Evolutionary conservation across 2,888 invertebrate species (phyloP), one percentile per base, ranked within the genome.

Genomic region (Lasioglossum leucozonium): DNA sequence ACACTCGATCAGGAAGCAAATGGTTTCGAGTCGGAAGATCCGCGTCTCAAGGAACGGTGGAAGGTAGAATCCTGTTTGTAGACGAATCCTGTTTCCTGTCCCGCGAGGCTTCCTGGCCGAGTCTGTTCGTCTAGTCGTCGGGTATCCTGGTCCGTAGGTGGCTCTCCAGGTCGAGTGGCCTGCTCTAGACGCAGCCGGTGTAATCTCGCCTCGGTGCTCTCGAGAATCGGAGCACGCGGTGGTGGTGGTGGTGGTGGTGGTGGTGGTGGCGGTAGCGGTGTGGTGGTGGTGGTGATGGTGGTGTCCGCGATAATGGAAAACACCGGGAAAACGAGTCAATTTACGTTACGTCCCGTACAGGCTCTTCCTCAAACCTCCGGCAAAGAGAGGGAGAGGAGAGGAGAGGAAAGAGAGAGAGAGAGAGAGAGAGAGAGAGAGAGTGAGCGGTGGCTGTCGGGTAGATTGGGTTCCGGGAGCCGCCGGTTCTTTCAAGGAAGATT

Each of bases 231-330:
- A 51, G 51, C 51, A 10, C 51, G 51, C n/a, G 22, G 22, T 51
- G 22, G 76, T 69, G 67, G 73, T 51, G 0, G 76, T 73, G 77
- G 69, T 78, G 78, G 16, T 44, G 44, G 44, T 34, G 34, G 34
- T 34, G 34, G 34, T 34, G 3, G 34, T 34, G 34, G 37, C 4
- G 37, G 37, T 42, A 18, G 76, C 62, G 75, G 73, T 78, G 81
- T 58, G 34, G 34, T 34, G 34, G 34, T 34, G 3, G 34, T 34
- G 34, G 37, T 37, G 37, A 5, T 42, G 47, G 76, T 69, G 75
- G 73, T 78, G 81, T 58, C 34, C 78, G 86, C 77, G 86, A 78
- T 81, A 86, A 85, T 81, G 81, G 86, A 81, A 85, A 86, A 79
- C 72, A 78, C 67, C 42, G 22, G 67, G 75, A 58, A 85, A 85